A percentile compares a stretch with the other conserved stretches of the same genome.
phyloP scores from a whole-genome alignment of 2,797 vertebrate genomes.

The Gastrophryne carolinensis region DNA sequence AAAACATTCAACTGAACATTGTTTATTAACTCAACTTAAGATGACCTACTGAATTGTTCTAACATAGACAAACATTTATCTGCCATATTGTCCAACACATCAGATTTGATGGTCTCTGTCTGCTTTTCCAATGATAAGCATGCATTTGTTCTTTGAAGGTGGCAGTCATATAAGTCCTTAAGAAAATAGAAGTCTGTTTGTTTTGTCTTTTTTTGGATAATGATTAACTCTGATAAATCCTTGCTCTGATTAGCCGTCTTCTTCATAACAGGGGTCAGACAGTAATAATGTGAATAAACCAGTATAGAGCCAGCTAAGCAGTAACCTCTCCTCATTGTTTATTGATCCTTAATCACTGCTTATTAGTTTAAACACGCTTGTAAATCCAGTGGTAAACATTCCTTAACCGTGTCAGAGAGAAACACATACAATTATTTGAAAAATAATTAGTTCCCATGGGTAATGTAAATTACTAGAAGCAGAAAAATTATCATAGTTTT shows the following conservation, averaged over 20 bases:
- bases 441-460: slow-evolving; percentile 33
- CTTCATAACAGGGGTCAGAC: neutral
- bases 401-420: neutral
- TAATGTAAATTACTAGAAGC: slow-evolving; percentile 9
- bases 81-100: neutral
- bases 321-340: slow-evolving; percentile 31
- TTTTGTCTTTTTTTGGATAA: slow-evolving; percentile 13
- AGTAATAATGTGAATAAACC: neutral
- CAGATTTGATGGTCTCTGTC: slow-evolving; percentile 5
- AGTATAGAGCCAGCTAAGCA: slow-evolving; percentile 6
- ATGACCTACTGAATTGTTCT: slow-evolving; percentile 21
- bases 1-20: neutral
- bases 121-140: slow-evolving; percentile 17
- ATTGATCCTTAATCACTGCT: slow-evolving; percentile 23
- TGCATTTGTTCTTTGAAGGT: slow-evolving; percentile 29
- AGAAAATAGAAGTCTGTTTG: slow-evolving; percentile 5
- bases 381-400: slow-evolving; percentile 25
- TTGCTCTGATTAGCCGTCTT: neutral
- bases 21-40: slow-evolving; percentile 22
- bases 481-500: slow-evolving; percentile 26
- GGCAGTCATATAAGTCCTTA: slow-evolving; percentile 24
- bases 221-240: slow-evolving; percentile 34
- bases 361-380: slow-evolving; percentile 25
- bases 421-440: slow-evolving; percentile 23
- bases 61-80: slow-evolving; percentile 21